Evolutionary conservation across 1,140 invertebrate genomes (phyloP).

Genomic region (Limonius californicus): DNA sequence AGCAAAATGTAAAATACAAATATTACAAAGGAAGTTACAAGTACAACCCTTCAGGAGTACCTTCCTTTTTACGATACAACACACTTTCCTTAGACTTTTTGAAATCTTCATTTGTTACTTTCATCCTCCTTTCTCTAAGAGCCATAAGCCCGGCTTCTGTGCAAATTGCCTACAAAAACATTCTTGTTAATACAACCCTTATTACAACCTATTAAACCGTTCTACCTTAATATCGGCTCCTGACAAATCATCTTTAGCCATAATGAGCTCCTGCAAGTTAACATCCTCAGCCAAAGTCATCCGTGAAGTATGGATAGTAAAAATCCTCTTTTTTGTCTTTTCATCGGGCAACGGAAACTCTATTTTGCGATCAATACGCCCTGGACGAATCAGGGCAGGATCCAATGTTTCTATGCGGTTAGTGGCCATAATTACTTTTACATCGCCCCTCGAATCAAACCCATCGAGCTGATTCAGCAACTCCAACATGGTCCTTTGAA

Average conservation of each 20-base stretch:
- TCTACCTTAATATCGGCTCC: slow-evolving; percentile 86
- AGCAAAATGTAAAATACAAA: background rate
- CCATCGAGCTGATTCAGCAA: slow-evolving; percentile 98
- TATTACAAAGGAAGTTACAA: too few species aligned
- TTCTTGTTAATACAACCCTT: too few species aligned
- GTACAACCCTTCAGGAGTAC: slow-evolving; percentile 98
- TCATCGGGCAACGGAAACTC: slow-evolving; percentile 99
- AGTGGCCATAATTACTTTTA: slow-evolving; percentile 99
- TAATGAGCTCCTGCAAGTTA: slow-evolving; percentile 95
- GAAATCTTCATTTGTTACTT: slow-evolving; percentile 99
- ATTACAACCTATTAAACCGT: slow-evolving; percentile 13
- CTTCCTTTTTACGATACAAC: slow-evolving; percentile 98
- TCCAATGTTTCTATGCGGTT: slow-evolving; percentile 99
- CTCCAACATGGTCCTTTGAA: slow-evolving; percentile 99
- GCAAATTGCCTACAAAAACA: slow-evolving; percentile 89
- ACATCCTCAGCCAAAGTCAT: slow-evolving; percentile 99
- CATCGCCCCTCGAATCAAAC: slow-evolving; percentile 94
- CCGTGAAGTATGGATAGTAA: slow-evolving; percentile 95
- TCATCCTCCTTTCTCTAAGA: slow-evolving; percentile 95
- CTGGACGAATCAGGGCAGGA: slow-evolving; percentile 96
- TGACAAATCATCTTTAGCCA: slow-evolving; percentile 99
- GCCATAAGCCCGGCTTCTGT: slow-evolving; percentile 99
- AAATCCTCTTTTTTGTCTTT: slow-evolving; percentile 97
- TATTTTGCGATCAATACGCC: slow-evolving; percentile 98
- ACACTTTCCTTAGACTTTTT: slow-evolving; percentile 99